phyloP scores from a whole-genome alignment of 2,113 vertebrate species.

The Ceyx cyanopectus region DNA sequence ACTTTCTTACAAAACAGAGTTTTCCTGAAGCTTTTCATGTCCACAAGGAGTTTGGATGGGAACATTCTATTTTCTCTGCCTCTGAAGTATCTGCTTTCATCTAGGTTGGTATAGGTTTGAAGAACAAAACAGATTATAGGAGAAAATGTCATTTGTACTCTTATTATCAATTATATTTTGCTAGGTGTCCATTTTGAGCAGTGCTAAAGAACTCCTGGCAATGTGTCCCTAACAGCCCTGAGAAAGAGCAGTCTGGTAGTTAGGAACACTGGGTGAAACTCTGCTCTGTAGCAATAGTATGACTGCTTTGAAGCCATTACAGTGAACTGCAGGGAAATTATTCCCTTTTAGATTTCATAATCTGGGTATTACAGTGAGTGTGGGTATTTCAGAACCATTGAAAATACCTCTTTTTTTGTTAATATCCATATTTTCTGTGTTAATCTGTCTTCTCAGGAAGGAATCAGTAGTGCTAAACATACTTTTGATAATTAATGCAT shows the following conservation, averaged over 20 bases:
- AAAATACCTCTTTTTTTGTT: not conserved
- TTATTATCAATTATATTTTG: not conserved
- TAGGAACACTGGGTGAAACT: not conserved
- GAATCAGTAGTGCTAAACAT: not conserved
- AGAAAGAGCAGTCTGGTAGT: not conserved
- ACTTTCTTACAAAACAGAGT: not conserved
- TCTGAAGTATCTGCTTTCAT: not conserved
- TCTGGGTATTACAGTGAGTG: not conserved
- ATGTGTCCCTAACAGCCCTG: not conserved
- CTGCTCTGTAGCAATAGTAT: not conserved
- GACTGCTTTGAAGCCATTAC: not conserved
- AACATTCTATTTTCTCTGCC: not conserved
- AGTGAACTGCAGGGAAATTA: not conserved
- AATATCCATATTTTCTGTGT: not conserved
- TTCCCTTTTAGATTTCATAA: constrained; percentile 1
- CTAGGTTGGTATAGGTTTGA: not conserved
- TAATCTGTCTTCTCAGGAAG: not conserved
- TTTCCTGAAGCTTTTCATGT: not conserved
- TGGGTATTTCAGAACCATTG: not conserved
- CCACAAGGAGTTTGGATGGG: not conserved
- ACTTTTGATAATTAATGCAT: not conserved
- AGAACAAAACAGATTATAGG: not conserved
- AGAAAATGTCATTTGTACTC: not conserved
- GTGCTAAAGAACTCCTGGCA: not conserved
- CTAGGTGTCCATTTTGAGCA: not conserved